Percentiles rank a stretch among this genome's conserved stretches.
These are phyloP conservation scores for Crematogaster levior DNA, from an alignment of 2,888 invertebrate species.

Conservation along the genomic window DNA sequence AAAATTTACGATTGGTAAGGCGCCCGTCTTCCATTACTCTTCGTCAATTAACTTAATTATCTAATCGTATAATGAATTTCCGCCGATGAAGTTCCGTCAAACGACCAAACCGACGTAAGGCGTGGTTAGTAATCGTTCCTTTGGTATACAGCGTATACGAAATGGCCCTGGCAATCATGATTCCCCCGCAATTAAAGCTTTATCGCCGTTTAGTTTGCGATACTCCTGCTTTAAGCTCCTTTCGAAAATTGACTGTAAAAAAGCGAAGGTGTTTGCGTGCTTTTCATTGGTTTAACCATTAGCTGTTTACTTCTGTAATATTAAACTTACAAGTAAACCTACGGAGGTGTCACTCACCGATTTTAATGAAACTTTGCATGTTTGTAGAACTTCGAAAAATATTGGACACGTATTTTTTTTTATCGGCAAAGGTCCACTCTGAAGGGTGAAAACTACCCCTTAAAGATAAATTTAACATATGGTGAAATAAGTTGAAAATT, in stretches of 20 bases:
- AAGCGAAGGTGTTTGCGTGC: not conserved
- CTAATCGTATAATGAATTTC: conserved; percentile 83
- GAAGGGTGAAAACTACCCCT: no score
- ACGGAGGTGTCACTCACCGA: no score
- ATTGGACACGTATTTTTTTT: no score
- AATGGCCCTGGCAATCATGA: conserved; percentile 60
- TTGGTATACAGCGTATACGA: conserved; percentile 58
- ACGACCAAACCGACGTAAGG: conserved; percentile 57
- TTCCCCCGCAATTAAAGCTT: conserved; percentile 64
- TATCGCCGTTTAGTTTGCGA: conserved; percentile 50
- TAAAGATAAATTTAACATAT: no score
- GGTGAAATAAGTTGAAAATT: no score
- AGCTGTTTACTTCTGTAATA: not conserved
- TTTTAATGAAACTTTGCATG: no score
- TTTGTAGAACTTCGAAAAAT: no score
- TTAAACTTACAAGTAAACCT: not conserved
- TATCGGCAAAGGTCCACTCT: no score
- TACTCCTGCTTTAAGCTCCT: not conserved
- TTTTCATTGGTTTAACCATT: not conserved
- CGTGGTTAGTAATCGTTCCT: conserved; percentile 63
- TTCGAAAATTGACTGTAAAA: conserved; percentile 19
- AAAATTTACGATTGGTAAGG: conserved; percentile 75
- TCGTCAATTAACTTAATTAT: conserved; percentile 83
- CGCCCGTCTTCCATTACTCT: conserved; percentile 75
- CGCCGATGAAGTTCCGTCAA: conserved; percentile 66